A percentile compares a stretch with the other conserved stretches of the same genome.
phyloP scores from a whole-genome alignment of 35 echinoderm and acorn worm genomes.

The Diadema setosum region DNA sequence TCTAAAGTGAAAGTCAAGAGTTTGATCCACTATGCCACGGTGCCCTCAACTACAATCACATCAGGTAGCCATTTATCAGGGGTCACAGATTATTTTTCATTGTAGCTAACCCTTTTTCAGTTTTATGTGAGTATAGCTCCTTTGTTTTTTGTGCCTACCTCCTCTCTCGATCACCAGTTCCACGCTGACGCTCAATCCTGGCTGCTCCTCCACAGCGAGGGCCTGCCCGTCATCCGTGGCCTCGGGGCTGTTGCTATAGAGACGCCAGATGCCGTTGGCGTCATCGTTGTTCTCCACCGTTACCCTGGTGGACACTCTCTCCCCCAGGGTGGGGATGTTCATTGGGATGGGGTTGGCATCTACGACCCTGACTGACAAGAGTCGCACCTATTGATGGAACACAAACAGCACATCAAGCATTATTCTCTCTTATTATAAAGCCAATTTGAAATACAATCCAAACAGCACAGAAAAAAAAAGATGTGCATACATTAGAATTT shows the following conservation, averaged over 20 bases:
- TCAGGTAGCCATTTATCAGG: too few species aligned
- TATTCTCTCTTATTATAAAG: too few species aligned
- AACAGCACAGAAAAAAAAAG: too few species aligned
- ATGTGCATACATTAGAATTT: too few species aligned
- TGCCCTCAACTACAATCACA: too few species aligned
- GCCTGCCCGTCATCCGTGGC: conserved; percentile 20
- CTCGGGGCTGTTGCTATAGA: conserved; percentile 96
- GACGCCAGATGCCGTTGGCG: conserved; percentile 93
- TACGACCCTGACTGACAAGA: conserved; percentile 56
- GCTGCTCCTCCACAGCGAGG: conserved; percentile 65
- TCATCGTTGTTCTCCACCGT: conserved; percentile 87
- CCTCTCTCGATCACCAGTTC: conserved; percentile 89
- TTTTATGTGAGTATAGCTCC: too few species aligned
- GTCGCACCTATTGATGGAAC: conserved; percentile 32
- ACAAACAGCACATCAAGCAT: too few species aligned
- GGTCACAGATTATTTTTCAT: too few species aligned
- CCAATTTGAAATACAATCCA: too few species aligned
- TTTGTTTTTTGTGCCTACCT: conserved; percentile 55
- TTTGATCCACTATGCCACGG: too few species aligned
- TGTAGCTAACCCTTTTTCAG: too few species aligned
- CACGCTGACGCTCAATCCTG: conserved; percentile 82
- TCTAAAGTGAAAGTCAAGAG: too few species aligned
- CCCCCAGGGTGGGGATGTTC: conserved; percentile 69
- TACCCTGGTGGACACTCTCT: conserved; percentile 10
- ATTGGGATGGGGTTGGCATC: conserved; percentile 34